phyloP scores from a whole-genome alignment of 2,888 invertebrate genomes.

The Germaria angustata region DNA sequence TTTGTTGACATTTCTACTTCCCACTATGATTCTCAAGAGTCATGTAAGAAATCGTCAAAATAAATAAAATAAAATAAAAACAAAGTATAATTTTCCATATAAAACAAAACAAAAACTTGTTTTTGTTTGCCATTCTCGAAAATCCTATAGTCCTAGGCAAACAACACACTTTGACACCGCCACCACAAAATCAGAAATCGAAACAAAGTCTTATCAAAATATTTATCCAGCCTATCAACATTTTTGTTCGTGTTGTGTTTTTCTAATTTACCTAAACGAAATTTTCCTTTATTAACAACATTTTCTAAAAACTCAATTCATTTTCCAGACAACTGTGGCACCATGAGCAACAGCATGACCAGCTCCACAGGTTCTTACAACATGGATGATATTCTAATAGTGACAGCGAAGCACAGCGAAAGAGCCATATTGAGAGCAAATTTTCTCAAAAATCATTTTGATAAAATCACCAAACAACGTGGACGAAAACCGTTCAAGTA shows the following conservation, averaged over 20 bases:
- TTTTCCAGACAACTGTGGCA: conserved; percentile 79
- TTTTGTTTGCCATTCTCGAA: conserved; percentile 36
- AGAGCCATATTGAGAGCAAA: conserved; percentile 90
- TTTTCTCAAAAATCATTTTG: conserved; percentile 90
- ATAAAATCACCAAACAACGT: conserved; percentile 90
- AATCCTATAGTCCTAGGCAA: conserved; percentile 30
- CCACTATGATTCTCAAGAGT: conserved; percentile 19
- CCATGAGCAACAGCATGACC: conserved; percentile 75
- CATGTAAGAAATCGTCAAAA: conserved; percentile 47
- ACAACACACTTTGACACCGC: conserved; percentile 49
- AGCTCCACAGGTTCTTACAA: conserved; percentile 77
- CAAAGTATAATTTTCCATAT: neutral
- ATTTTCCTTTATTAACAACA: neutral
- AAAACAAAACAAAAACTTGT: neutral
- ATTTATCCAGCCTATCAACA: conserved; percentile 57
- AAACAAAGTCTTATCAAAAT: conserved; percentile 41
- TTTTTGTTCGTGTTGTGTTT: conserved; percentile 17
- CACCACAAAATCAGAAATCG: conserved; percentile 8
- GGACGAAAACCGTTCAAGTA: conserved; percentile 90
- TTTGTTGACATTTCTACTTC: conserved; percentile 43
- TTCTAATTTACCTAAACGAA: conserved; percentile 39
- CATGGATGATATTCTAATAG: conserved; percentile 91
- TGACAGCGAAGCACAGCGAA: conserved; percentile 89
- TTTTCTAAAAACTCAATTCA: conserved; percentile 66
- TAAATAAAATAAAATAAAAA: conserved; percentile 18